Evolutionary conservation across 2,888 invertebrate genomes (phyloP), one percentile per base, ranked within the genome.

Genomic region (Acronicta psi): DNA sequence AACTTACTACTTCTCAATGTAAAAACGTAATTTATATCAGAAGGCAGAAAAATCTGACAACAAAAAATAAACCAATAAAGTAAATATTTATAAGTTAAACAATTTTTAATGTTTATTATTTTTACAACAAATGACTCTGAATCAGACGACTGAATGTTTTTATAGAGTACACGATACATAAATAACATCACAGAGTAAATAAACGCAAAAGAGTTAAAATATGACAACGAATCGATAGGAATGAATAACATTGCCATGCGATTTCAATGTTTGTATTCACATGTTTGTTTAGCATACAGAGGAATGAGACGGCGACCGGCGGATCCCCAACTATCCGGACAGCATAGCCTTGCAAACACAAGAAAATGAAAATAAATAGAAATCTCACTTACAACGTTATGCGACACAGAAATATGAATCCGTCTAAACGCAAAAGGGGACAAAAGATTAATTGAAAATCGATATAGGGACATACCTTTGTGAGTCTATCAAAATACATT

Each of bases 361-460:
- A 84, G 79, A 82, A 80, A 83, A 84, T 78, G 73, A 82, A 83
- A 83, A 84, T 82, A 86, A 85, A 85, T 84, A 86, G 78, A 82
- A 81, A 80, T 72, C 70, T 73, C 77, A 81, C 80, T 80, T 79
- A 82, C 81, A 80, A 69, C 80, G 76, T 81, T 81, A 78, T 77
- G 81, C 82, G 82, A 77, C 77, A 78, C 76, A 79, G 80, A 86
- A 86, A 87, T 86, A 88, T 88, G 85, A 87, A 85, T 86, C 84
- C 85, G 85, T 86, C 87, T 82, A 82, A 88, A 86, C 85, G 83
- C 79, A 84, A 88, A 88, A 84, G 86, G 87, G 89, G 85, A 89
- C 89, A 90, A 89, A 91, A 91, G 91, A 91, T 92, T 90, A 92
- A 93, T 92, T 92, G 89, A 90, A 91, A 93, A 92, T 92, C 91